These are phyloP conservation scores for Lasioglossum malachurum DNA, from an alignment of 2,888 invertebrate genomes.

Conservation along the genomic window DNA sequence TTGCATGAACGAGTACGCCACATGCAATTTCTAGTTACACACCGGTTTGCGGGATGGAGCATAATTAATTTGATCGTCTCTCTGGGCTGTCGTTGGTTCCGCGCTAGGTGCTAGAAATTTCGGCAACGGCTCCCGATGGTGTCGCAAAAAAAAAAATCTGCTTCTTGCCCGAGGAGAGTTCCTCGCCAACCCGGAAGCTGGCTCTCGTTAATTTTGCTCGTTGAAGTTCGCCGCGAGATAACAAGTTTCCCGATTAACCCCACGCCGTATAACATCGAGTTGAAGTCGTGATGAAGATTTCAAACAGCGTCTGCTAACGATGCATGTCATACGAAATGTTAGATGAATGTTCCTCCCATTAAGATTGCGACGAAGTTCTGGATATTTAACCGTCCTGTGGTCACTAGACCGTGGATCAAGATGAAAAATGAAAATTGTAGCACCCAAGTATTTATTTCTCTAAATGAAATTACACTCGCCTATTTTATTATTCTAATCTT, in stretches of 20 bases:
- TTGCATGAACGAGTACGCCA: neutral
- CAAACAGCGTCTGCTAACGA: neutral
- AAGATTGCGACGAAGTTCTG: neutral
- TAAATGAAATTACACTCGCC: too few species aligned
- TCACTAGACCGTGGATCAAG: too few species aligned
- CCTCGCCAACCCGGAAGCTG: too few species aligned
- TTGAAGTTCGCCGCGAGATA: neutral
- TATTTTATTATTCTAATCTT: too few species aligned
- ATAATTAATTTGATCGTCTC: conserved; percentile 1
- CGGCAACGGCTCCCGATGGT: conserved; percentile 3
- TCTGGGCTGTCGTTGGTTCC: neutral
- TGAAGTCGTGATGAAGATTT: neutral
- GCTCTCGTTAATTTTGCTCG: neutral
- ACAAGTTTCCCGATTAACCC: neutral
- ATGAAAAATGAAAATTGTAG: too few species aligned
- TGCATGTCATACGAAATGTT: neutral
- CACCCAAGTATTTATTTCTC: too few species aligned
- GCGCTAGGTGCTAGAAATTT: neutral
- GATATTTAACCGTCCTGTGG: neutral
- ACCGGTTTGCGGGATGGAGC: neutral
- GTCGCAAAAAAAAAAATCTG: neutral
- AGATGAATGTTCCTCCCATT: neutral
- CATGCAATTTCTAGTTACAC: neutral
- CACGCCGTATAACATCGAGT: neutral
- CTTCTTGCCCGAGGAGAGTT: neutral